Evolutionary conservation across 2,797 vertebrate species (phyloP).

Genomic region (Eulemur coronatus): DNA sequence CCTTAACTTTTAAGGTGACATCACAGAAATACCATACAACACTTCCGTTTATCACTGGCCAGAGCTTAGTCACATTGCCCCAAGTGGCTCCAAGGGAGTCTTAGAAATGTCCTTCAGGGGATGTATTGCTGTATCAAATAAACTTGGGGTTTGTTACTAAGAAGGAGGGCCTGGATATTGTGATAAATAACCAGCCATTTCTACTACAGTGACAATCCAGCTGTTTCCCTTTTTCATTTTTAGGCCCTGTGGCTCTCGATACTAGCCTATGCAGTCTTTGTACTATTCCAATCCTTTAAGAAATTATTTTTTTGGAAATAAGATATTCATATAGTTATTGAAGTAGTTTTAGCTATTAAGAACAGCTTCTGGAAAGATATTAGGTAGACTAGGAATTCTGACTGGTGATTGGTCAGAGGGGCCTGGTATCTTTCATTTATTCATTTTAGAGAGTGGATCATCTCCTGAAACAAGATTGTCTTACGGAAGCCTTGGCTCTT

Average conservation of each 20-base stretch:
- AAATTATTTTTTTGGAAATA: constrained; percentile 45
- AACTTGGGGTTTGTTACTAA: not conserved
- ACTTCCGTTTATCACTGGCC: not conserved
- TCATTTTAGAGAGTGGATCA: constrained; percentile 92
- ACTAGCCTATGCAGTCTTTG: not conserved
- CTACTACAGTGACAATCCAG: not conserved
- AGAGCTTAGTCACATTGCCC: not conserved
- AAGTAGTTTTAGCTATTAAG: constrained; percentile 1
- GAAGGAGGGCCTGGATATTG: not conserved
- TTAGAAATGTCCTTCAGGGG: not conserved
- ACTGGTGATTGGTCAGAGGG: not conserved
- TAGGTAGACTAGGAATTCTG: not conserved
- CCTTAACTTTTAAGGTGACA: not conserved
- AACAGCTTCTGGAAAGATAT: not conserved
- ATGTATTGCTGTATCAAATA: not conserved
- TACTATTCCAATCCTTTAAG: not conserved
- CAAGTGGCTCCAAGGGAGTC: not conserved
- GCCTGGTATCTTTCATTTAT: not conserved
- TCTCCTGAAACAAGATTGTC: constrained; percentile 94
- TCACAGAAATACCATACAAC: not conserved
- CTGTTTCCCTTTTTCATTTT: not conserved
- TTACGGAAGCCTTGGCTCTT: constrained; percentile 93
- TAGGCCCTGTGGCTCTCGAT: not conserved
- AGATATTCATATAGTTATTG: not conserved
- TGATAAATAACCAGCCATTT: not conserved